These are phyloP conservation scores for Neostethus bicornis DNA, from an alignment of 2,797 vertebrate genomes.

Conservation along the genomic window DNA sequence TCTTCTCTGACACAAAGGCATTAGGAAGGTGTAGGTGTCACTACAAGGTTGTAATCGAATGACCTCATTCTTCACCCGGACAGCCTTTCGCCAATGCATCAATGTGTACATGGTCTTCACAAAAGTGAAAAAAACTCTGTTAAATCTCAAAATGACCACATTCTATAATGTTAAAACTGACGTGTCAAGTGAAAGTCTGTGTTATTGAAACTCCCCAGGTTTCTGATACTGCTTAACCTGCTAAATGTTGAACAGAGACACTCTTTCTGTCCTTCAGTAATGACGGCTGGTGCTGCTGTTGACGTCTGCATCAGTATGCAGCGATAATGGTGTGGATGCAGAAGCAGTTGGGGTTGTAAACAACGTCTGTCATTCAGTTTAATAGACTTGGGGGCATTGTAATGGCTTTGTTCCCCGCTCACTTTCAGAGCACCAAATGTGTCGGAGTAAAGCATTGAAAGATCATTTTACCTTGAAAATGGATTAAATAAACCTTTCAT, in stretches of 20 bases:
- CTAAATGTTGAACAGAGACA: slow-evolving; percentile 39
- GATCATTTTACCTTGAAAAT: slow-evolving; percentile 78
- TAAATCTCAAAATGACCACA: too few species aligned
- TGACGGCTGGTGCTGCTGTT: slow-evolving; percentile 49
- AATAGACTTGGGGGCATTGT: slow-evolving; percentile 62
- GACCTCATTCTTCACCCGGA: too few species aligned
- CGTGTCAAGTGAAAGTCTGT: too few species aligned
- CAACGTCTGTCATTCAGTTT: slow-evolving; percentile 70
- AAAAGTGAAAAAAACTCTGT: too few species aligned
- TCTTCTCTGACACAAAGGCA: too few species aligned
- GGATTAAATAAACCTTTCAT: slow-evolving; percentile 80
- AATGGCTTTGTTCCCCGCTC: slow-evolving; percentile 62
- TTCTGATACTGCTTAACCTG: slow-evolving; percentile 28
- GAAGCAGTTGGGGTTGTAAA: slow-evolving; percentile 66
- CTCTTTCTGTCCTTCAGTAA: slow-evolving; percentile 32
- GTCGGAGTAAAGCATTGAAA: slow-evolving; percentile 41
- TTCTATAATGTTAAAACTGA: slow-evolving; percentile 3
- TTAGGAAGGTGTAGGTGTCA: too few species aligned
- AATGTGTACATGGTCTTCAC: too few species aligned
- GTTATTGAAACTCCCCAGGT: slow-evolving; percentile 21
- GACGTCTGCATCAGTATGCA: slow-evolving; percentile 62
- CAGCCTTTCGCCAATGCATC: too few species aligned
- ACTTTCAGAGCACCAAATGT: slow-evolving; percentile 51
- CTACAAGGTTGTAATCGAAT: too few species aligned
- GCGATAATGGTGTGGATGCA: slow-evolving; percentile 53